Evolutionary conservation across 1,140 invertebrate genomes (phyloP), one percentile per base, ranked within the genome.

Genomic region (Subanguina moxae): DNA sequence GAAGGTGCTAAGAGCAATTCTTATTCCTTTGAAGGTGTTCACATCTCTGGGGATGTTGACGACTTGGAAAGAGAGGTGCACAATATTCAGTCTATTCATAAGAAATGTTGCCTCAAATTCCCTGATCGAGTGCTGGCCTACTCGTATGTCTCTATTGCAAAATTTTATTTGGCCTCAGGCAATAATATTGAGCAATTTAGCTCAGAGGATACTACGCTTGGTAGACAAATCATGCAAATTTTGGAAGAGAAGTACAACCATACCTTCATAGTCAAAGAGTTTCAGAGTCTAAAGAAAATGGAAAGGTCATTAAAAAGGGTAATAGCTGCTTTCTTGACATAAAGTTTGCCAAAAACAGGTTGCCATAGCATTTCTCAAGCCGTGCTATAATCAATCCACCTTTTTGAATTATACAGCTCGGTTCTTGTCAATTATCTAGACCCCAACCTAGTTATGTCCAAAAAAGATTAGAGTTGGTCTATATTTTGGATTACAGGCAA

Each of bases 11-110:
- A 48, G 19, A 21, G 30, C 21, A 42, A 65, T 15, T 25, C 21
- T 11, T 52, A 38, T 43, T 46, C 43, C 27, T 70, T 68, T 28
- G 57, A 68, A 17, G 38, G 52, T 0, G 30, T 70, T 17, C 13
- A 38, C 17, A 69, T 70, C 32, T 70, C 68, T 23, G 68, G 68
- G 7, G 38, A 65, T 45, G 46, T 23, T 15, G 13, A 21, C n/a
- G 68, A 70, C 52, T 32, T 70, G 8, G 42, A 21, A 1, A 30
- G 68, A 21, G 58, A 59, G 19, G 67, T 70, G 43, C 19, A 48
- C 3, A 45, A 57, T 30, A 46, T 70, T 62, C 11, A 11, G 27
- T 30, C 38, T 1, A 70, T 70, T 17, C 38, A 30, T n/a, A 27
- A 23, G 45, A 42, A 45, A 8, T 57, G 28, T 19, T 63, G 56